Percentiles rank a stretch among this genome's conserved stretches.
Conservation (phyloP, 2,113 vertebrate genomes). For the Ochotona curzoniae region DNA sequence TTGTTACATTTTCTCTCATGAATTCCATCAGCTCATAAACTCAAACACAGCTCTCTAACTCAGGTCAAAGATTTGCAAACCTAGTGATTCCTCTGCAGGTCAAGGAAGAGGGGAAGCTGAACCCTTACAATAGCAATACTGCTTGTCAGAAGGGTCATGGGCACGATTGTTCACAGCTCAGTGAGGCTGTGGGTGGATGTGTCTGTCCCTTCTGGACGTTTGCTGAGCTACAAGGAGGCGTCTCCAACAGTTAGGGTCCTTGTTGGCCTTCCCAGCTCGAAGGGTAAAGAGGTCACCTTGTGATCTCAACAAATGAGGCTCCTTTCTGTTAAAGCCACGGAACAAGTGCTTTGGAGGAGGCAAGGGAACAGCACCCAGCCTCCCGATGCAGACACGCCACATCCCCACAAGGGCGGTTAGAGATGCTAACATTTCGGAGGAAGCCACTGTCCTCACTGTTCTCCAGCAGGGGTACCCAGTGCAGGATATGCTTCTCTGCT, state of each 20-base stretch:
- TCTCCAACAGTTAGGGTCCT: background rate
- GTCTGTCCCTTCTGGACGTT: background rate
- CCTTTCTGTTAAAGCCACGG: background rate
- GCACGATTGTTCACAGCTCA: background rate
- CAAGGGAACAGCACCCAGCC: background rate
- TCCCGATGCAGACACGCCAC: background rate
- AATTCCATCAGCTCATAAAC: background rate
- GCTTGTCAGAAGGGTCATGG: background rate
- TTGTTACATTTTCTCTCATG: slow-evolving; percentile 47
- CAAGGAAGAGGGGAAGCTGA: background rate
- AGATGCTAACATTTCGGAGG: background rate
- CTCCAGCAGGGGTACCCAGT: background rate
- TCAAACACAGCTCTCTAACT: slow-evolving; percentile 30
- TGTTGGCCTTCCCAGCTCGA: background rate
- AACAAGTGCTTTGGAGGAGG: background rate
- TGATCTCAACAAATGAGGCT: background rate
- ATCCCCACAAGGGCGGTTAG: background rate
- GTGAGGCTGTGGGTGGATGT: background rate
- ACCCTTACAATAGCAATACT: background rate
- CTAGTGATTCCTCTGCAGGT: background rate
- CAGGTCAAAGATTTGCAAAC: background rate
- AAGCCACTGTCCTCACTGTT: background rate
- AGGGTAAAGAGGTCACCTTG: background rate
- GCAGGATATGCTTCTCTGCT: background rate
- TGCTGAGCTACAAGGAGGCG: background rate